A percentile compares a stretch with the other conserved stretches of the same genome.
phyloP scores from a whole-genome alignment of 37 sponge, comb jelly and placozoan genomes.

The Spongilla lacustris region DNA sequence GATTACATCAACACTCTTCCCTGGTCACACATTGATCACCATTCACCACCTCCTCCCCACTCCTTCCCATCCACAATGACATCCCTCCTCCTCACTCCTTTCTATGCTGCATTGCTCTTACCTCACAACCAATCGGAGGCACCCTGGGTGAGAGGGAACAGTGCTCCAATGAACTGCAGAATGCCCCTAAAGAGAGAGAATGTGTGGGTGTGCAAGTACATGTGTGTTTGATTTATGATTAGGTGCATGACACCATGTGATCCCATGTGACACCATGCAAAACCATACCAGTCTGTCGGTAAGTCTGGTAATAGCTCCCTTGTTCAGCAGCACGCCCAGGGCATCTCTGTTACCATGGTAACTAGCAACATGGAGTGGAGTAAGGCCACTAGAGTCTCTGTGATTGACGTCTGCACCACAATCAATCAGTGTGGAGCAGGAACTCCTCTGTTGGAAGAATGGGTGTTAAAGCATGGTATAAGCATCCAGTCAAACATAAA shows the following conservation, averaged over 20 bases:
- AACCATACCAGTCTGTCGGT: slow-evolving; percentile 47
- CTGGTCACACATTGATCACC: neutral
- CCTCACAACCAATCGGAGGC: slow-evolving; percentile 59
- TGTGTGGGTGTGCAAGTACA: neutral
- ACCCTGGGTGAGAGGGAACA: slow-evolving; percentile 34
- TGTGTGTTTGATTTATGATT: neutral
- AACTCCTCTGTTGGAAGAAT: slow-evolving; percentile 9
- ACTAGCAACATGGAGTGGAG: slow-evolving; percentile 75
- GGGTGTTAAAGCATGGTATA: neutral
- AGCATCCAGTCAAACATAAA: too few species aligned
- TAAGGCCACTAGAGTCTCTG: slow-evolving; percentile 61
- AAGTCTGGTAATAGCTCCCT: slow-evolving; percentile 28
- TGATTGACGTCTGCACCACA: slow-evolving; percentile 55
- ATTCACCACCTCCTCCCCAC: neutral
- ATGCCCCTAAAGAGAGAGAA: slow-evolving; percentile 37
- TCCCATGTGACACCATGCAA: neutral
- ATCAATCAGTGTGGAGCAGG: slow-evolving; percentile 58
- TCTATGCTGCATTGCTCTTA: too few species aligned
- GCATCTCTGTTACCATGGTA: slow-evolving; percentile 69
- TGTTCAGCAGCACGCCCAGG: slow-evolving; percentile 42
- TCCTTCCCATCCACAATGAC: neutral
- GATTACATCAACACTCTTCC: neutral
- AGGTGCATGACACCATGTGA: neutral
- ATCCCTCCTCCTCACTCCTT: neutral
- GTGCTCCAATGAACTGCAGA: slow-evolving; percentile 67